These are phyloP conservation scores for Sinella curviseta DNA, from an alignment of 1,140 invertebrate genomes.

Conservation along the genomic window DNA sequence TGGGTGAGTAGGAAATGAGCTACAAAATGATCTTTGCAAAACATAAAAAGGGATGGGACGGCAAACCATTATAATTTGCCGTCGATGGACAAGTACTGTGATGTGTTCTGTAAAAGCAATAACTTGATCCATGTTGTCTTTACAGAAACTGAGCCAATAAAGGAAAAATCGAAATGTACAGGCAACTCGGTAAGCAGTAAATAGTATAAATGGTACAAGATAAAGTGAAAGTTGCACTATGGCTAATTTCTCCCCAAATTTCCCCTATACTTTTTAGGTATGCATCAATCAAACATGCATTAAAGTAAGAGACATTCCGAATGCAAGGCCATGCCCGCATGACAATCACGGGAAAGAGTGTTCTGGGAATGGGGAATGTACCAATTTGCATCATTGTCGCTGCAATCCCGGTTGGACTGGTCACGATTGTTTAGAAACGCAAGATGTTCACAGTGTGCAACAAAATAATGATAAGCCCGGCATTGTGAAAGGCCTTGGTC, in stretches of 20 bases:
- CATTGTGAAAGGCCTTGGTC: slow-evolving; percentile 27
- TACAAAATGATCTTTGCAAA: background rate
- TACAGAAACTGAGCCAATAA: slow-evolving; percentile 32
- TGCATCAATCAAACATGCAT: slow-evolving; percentile 89
- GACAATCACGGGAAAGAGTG: slow-evolving; percentile 85
- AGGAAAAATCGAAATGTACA: slow-evolving; percentile 28
- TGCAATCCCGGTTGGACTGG: slow-evolving; percentile 86
- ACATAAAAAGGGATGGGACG: background rate
- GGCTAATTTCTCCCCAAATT: too few species aligned
- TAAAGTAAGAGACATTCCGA: slow-evolving; percentile 75
- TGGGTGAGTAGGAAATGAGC: background rate
- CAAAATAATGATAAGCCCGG: slow-evolving; percentile 29
- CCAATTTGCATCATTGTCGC: slow-evolving; percentile 86
- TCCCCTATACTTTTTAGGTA: slow-evolving; percentile 64
- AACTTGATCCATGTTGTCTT: background rate
- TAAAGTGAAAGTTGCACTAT: background rate
- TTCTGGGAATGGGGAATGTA: slow-evolving; percentile 90
- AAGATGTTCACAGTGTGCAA: slow-evolving; percentile 58
- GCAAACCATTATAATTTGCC: background rate
- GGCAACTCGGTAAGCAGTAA: slow-evolving; percentile 16
- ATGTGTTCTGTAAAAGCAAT: too few species aligned
- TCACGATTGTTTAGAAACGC: slow-evolving; percentile 75
- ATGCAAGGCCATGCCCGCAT: slow-evolving; percentile 80
- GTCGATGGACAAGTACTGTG: too few species aligned
- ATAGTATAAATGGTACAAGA: background rate